These are phyloP conservation scores for Colaptes auratus DNA, from an alignment of 2,113 vertebrate genomes.

Conservation along the genomic window DNA sequence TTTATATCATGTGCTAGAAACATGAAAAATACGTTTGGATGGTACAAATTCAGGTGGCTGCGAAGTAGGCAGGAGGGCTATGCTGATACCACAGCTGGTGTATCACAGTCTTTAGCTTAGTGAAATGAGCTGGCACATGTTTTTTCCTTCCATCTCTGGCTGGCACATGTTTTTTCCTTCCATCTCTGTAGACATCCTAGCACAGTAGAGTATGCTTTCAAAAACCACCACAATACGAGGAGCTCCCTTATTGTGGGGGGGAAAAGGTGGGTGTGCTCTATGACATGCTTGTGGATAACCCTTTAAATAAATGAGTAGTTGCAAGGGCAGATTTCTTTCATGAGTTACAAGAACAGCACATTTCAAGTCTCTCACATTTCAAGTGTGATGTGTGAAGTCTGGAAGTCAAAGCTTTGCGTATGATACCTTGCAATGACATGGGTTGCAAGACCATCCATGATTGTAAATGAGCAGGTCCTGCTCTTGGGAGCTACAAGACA, in stretches of 20 bases:
- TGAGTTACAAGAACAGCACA: accelerated
- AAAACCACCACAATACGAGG: not conserved
- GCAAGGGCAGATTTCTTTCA: not conserved
- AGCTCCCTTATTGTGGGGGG: not conserved
- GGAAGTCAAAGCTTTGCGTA: not conserved
- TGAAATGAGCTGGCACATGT: accelerated
- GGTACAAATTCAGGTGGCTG: not conserved
- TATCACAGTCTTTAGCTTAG: too few relatives aligned
- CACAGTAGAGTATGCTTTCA: not conserved
- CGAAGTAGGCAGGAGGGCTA: not conserved
- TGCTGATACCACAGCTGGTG: not conserved
- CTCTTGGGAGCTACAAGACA: not conserved
- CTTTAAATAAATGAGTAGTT: not conserved
- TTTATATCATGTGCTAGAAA: not conserved
- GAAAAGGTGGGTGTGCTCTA: not conserved
- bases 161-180: not conserved
- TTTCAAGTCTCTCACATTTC: not conserved
- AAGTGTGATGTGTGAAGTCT: not conserved
- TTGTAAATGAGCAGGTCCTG: not conserved
- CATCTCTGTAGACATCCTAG: not conserved
- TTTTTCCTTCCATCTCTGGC: too few relatives aligned
- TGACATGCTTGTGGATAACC: not conserved
- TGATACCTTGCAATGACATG: accelerated
- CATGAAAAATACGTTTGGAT: not conserved
- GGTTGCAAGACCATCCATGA: not conserved